Base-by-base conservation (phyloP, 2,797 vertebrate genomes). In the Adelosebastes latens region DNA sequence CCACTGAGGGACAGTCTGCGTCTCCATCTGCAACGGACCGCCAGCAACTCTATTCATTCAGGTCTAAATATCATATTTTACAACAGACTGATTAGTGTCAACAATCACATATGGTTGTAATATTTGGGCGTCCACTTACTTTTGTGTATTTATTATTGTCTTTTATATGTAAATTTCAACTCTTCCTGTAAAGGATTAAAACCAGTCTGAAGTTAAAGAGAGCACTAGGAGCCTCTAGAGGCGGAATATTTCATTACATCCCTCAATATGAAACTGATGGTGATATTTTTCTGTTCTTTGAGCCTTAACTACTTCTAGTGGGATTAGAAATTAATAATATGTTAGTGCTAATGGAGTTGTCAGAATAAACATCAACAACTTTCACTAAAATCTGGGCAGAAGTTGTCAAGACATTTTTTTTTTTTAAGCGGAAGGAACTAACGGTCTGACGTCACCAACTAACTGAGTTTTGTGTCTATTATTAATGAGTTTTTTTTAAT, bases 1-100 rank as follows among this genome's bases (percentile, higher is more conserved):
- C 24, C 87, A 83, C 83, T 94, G 79, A 94, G 58, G 3, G 9
- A 29, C 11, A 42, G 18, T 27, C 32, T 1, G 2, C 12, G 14
- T 9, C 49, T 5, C 16, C 20, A 63, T 27, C 55, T 11, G 20
- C 39, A 72, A 14, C 39, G 13, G 39, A 16, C 39, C 39, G 39
- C 13, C 13, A 5, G 20, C 12, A 1, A 14, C 25, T n/a, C 8
- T 82, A 64, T 74, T 77, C 70, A 79, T 82, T 75, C 4, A 53
- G 11, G 8, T 72, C 4, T 27, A 42, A 11, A 72, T 59, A 20
- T 68, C 68, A 16, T 60, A 67, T 69, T 61, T 24, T 31, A 27
- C 24, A 24, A 31, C 16, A 59, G 31, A 58, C 13, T 34, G 10
- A 16, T 12, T 39, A 20, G 29, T 68, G 8, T 65, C 39, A 42